These are phyloP conservation scores for Melanotaenia duboulayi DNA, from an alignment of 2,113 vertebrate species.

Conservation along the genomic window DNA sequence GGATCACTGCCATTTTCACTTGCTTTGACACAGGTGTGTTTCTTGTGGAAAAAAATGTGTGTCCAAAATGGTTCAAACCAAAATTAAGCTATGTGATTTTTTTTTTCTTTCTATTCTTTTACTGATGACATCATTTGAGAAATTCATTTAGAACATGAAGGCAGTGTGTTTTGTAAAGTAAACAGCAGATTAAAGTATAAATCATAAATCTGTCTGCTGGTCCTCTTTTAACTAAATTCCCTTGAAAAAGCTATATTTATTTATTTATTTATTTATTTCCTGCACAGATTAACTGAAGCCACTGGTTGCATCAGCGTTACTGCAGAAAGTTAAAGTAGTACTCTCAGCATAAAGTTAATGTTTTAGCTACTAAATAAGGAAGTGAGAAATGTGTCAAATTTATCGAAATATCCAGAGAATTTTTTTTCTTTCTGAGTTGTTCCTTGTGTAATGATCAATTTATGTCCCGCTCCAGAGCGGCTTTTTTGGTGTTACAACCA, in stretches of 20 bases:
- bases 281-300: neutral
- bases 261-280: neutral
- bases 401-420: neutral
- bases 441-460: neutral
- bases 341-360: constrained; percentile 42
- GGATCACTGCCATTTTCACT: constrained; percentile 13
- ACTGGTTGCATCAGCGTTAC: neutral
- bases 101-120: no score
- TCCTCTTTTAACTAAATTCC: no score
- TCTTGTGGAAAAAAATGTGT: neutral
- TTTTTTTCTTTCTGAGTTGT: no score
- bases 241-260: no score
- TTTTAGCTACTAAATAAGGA: constrained; percentile 44
- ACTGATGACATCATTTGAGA: no score
- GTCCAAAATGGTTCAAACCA: neutral
- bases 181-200: neutral
- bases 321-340: constrained; percentile 34
- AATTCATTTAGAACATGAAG: no score
- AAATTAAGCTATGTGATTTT: no score
- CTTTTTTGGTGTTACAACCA: neutral
- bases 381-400: constrained; percentile 39
- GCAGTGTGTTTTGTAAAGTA: neutral
- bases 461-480: neutral
- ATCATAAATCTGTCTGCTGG: neutral
- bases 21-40: constrained; percentile 4